Evolutionary conservation across 1,140 invertebrate genomes (phyloP).

Genomic region (Condylostylus longicornis): DNA sequence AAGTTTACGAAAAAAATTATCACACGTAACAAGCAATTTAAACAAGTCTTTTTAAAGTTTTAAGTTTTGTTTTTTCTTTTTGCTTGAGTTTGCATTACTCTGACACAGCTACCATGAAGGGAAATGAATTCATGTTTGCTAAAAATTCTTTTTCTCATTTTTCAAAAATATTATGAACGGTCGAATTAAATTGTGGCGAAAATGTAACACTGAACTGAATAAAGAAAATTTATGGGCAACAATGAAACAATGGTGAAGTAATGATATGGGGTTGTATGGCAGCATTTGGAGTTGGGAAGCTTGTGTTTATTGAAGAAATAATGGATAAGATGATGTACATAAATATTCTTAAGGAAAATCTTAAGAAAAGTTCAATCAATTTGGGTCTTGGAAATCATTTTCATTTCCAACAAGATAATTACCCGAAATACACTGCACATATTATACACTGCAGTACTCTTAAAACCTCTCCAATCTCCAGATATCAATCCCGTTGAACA

Average conservation of each 20-base stretch:
- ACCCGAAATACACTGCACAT: neutral
- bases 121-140: too few relatives aligned
- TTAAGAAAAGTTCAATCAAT: neutral
- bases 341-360: neutral
- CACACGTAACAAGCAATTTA: too few relatives aligned
- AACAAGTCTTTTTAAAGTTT: too few relatives aligned
- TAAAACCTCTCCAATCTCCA: neutral
- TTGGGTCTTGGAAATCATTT: neutral
- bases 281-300: neutral
- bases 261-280: neutral
- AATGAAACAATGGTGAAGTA: neutral
- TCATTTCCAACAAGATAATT: neutral
- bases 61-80: too few relatives aligned
- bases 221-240: too few relatives aligned
- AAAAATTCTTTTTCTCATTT: too few relatives aligned
- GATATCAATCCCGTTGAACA: neutral
- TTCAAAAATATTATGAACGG: too few relatives aligned
- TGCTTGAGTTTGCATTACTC: too few relatives aligned
- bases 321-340: neutral
- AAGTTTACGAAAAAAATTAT: too few relatives aligned
- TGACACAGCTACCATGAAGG: too few relatives aligned
- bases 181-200: too few relatives aligned
- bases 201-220: too few relatives aligned
- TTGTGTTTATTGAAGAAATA: neutral
- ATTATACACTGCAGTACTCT: neutral